Evolutionary conservation across 1,140 invertebrate species (phyloP), one percentile per base, ranked within the genome.

Genomic region (Campoletis sonorensis): DNA sequence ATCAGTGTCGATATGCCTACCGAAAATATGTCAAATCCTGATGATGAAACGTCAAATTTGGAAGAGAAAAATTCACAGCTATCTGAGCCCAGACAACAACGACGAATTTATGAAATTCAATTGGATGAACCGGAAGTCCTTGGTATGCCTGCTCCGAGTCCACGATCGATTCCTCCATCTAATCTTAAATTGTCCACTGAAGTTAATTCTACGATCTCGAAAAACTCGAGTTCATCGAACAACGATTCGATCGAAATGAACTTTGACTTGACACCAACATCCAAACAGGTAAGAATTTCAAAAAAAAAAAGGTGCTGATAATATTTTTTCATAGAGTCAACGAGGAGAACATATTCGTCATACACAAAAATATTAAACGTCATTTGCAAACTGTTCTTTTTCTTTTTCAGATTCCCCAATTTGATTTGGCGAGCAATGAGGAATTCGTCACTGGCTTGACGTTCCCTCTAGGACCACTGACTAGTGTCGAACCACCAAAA

Each of bases 401-500:
- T 27, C 33, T 58, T 78, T 78, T 76, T 7, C 79, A 92, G 90
- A 91, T 92, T 78, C 82, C 90, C 37, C 88, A 88, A 37, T 81
- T 92, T 78, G 91, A 88, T 82, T 82, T 92, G 26, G 86, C 87
- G 23, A 90, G 87, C 73, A 88, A 92, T 68, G 90, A 92, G 80
- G 91, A 92, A 84, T 88, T 92, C 79, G 85, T 91, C 0, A 85
- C 86, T 0, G 88, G 85, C 2, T 71, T 90, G 13, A 45, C 89
- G 15, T 92, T 92, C 84, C 91, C 92, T 67, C 80, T 93, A 83
- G 89, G 93, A 78, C 93, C 94, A 18, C 92, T 94, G 15, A 94
- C 93, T 79, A 94, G 92, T 73, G 87, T 96, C 83, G 95, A 96
- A 88, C 96, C 96, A 5, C 96, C 96, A 0, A 97, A 96, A 87